These are phyloP conservation scores for Dione vanillae DNA, from an alignment of 2,888 invertebrate species.

Conservation along the genomic window DNA sequence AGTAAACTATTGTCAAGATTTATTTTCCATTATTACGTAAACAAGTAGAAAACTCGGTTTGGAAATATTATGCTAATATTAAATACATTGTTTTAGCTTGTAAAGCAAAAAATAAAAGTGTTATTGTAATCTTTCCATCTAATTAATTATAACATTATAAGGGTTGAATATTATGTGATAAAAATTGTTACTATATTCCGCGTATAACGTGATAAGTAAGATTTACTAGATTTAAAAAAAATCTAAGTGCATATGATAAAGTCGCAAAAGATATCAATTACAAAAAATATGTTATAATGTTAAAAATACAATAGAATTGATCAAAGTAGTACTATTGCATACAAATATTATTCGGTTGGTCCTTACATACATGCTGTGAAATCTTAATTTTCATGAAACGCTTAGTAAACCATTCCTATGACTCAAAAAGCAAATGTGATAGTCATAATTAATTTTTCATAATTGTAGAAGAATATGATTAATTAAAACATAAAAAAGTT, in stretches of 20 bases:
- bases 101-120: not conserved
- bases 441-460: slow-evolving; percentile 22
- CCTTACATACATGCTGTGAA: not conserved
- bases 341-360: too few relatives aligned
- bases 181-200: not conserved
- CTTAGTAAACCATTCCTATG: slow-evolving; percentile 28
- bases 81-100: not conserved
- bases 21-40: not conserved
- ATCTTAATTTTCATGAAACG: not conserved
- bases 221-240: not conserved
- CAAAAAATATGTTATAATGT: too few relatives aligned
- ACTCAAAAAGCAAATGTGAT: slow-evolving; percentile 29
- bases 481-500: slow-evolving; percentile 10
- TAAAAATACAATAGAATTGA: not conserved
- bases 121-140: not conserved
- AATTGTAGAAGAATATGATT: slow-evolving; percentile 14
- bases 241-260: not conserved
- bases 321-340: not conserved
- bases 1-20: not conserved
- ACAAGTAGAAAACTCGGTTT: too few relatives aligned
- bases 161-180: slow-evolving; percentile 7
- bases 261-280: too few relatives aligned
- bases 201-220: slow-evolving; percentile 7
- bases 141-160: not conserved
- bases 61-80: too few relatives aligned